Evolutionary conservation across 2,113 vertebrate genomes (phyloP).

Genomic region (Cairina moschata): DNA sequence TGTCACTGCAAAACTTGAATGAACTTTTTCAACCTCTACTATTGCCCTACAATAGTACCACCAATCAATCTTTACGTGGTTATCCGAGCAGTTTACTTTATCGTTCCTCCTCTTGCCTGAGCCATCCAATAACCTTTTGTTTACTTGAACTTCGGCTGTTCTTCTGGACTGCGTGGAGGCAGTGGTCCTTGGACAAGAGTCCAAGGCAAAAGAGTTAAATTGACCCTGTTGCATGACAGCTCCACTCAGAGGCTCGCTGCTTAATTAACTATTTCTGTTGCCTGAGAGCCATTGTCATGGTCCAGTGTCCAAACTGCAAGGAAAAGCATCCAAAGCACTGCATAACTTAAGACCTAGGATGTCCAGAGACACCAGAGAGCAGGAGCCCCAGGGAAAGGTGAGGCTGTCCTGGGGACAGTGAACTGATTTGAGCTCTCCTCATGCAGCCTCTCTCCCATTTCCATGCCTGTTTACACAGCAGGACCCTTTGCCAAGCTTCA

Average conservation of each 20-base stretch:
- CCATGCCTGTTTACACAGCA: too few relatives aligned
- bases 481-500: too few relatives aligned
- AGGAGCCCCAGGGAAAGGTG: background rate
- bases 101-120: constrained; percentile 1
- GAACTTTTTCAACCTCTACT: background rate
- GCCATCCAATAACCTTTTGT: constrained; percentile 39
- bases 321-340: background rate
- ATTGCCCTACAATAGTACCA: background rate
- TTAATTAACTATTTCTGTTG: constrained; percentile 20
- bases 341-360: background rate
- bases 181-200: constrained; percentile 4
- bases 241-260: background rate
- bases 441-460: background rate
- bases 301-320: background rate
- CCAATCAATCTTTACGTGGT: constrained; percentile 1
- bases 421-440: background rate
- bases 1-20: background rate
- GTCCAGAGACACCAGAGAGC: background rate
- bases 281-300: background rate
- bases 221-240: constrained; percentile 58
- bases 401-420: background rate
- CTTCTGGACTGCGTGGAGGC: constrained; percentile 44
- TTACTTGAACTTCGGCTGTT: constrained; percentile 44
- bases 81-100: constrained; percentile 27
- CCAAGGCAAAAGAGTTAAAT: constrained; percentile 73